Base-by-base conservation (phyloP, 2,888 invertebrate species). In the Trichopoda pennipes region DNA sequence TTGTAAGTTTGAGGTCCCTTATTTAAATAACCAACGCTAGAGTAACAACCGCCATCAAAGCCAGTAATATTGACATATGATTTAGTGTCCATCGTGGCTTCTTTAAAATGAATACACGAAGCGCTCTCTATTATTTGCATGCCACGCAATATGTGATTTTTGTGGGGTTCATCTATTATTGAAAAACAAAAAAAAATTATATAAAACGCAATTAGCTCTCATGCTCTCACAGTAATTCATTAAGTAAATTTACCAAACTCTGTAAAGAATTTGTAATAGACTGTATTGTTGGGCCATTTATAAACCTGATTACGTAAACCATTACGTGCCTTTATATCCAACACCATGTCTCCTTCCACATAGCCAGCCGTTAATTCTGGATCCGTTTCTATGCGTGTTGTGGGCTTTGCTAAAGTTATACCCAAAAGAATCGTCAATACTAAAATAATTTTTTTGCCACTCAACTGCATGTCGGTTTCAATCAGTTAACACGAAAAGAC, bases 351-450 rank as follows among this genome's bases (percentile, higher is more conserved):
- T 8, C 95, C 95, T 88, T 96, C 94, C 0, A 93, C 93, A 85
- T 95, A 95, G 17, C 93, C 94, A 0, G 96, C 95, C 84, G 94
- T 91, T 87, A 96, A 95, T 87, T 96, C 96, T 0, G 95, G 95
- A 88, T 96, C 95, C 2, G 75, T 85, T 64, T 86, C 86, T 12
- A 83, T 72, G 0, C 64, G 38, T 7, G 14, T 47, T 6, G 42
- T 21, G 1, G 64, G 74, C 44, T 64, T 53, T 14, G 84, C 81
- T 14, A 70, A 51, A 10, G 60, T 38, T 0, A 73, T 16, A 7
- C 60, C 69, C 47, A 84, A 47, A 10, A 79, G n/a, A 14, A 49
- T 42, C 1, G 17, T 0, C 3, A 64, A 12, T 7, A 66, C 12
- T 2, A 49, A 32, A 55, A 66, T 16, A 23, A 12, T n/a, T 10